phyloP scores from a whole-genome alignment of 2,797 vertebrate genomes.

The Malacoctenus gilli region DNA sequence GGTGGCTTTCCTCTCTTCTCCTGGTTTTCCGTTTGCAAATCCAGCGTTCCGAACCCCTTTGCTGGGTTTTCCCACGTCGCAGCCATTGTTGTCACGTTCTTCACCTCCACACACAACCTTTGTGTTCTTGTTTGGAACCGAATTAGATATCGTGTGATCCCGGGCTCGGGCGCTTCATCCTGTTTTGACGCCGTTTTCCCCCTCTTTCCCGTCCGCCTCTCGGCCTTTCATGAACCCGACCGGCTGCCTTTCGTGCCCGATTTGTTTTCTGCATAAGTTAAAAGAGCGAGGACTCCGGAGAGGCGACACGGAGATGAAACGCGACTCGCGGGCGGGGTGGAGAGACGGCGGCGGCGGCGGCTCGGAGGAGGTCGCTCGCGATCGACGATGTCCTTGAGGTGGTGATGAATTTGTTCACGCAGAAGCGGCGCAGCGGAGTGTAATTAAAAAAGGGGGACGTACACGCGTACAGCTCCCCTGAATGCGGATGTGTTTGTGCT shows the following conservation, averaged over 20 bases:
- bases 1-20: too few relatives aligned
- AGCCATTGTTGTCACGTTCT: background rate
- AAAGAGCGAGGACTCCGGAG: constrained; percentile 40
- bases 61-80: too few relatives aligned
- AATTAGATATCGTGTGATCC: constrained; percentile 41
- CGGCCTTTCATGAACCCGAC: constrained; percentile 31
- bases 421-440: constrained; percentile 20
- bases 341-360: constrained; percentile 26
- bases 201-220: constrained; percentile 25
- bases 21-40: too few relatives aligned
- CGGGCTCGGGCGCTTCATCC: constrained; percentile 30
- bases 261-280: constrained; percentile 14
- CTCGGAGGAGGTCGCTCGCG: constrained; percentile 19
- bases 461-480: constrained; percentile 21
- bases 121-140: constrained; percentile 11
- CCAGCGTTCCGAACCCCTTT: constrained; percentile 12
- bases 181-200: constrained; percentile 32
- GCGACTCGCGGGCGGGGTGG: too few relatives aligned
- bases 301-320: constrained; percentile 13
- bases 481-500: constrained; percentile 63
- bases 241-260: constrained; percentile 28
- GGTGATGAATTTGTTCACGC: constrained; percentile 52
- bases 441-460: constrained; percentile 49
- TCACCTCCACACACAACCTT: background rate
- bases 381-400: constrained; percentile 53